phyloP scores from a whole-genome alignment of 1,140 invertebrate genomes.

The Calosoma granatense region DNA sequence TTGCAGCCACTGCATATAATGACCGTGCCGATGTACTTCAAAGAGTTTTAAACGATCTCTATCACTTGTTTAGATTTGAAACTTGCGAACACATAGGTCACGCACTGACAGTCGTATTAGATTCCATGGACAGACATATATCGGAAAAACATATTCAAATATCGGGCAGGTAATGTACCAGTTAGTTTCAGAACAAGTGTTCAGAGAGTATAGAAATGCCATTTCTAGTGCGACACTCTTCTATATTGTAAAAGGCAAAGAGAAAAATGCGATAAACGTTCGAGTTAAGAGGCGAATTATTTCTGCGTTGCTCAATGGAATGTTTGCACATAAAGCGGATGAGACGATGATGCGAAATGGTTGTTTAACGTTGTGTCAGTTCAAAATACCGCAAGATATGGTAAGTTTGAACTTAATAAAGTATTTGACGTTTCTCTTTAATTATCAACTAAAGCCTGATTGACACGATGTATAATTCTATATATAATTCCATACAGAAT shows the following conservation, averaged over 20 bases:
- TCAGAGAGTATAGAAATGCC: constrained; percentile 11
- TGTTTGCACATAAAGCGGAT: constrained; percentile 72
- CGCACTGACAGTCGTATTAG: constrained; percentile 66
- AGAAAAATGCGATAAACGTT: constrained; percentile 52
- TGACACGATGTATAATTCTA: no score
- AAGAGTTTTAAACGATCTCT: constrained; percentile 83
- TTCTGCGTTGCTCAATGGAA: constrained; percentile 72
- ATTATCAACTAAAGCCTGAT: no score
- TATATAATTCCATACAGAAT: no score
- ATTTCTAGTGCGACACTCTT: constrained; percentile 78
- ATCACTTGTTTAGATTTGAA: constrained; percentile 80
- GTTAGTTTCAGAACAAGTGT: no score
- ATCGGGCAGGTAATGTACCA: constrained; percentile 62
- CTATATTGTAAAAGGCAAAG: constrained; percentile 83
- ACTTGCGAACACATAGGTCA: constrained; percentile 56
- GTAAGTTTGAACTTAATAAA: constrained; percentile 45
- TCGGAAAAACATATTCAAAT: constrained; percentile 84
- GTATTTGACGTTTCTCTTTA: neutral
- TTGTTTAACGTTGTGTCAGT: constrained; percentile 88
- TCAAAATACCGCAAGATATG: constrained; percentile 89
- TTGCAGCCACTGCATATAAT: constrained; percentile 67
- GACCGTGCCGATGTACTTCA: constrained; percentile 69
- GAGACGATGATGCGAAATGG: constrained; percentile 93
- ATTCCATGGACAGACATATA: constrained; percentile 77
- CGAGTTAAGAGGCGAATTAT: constrained; percentile 71